Conservation (phyloP, 2,797 vertebrate genomes). For the Smutsia temminckii region DNA sequence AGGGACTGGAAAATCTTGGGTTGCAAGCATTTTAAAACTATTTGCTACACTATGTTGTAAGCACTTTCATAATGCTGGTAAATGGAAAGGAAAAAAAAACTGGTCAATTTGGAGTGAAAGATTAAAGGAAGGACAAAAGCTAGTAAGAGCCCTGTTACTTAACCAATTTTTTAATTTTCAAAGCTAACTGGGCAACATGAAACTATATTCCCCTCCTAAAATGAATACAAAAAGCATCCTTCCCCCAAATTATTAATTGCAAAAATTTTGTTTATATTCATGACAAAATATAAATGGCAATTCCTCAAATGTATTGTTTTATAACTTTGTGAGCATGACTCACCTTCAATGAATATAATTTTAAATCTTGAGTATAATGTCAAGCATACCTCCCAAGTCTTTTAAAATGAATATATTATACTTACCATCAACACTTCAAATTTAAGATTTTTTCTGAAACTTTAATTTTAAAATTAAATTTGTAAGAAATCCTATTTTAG, state of each 20-base stretch:
- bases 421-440: slow-evolving; percentile 39
- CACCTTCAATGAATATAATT: not conserved
- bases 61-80: not conserved
- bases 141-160: not conserved
- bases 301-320: slow-evolving; percentile 3
- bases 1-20: not conserved
- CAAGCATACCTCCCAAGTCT: slow-evolving; percentile 2
- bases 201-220: not conserved
- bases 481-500: slow-evolving; percentile 76
- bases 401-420: not conserved
- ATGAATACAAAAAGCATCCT: not conserved
- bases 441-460: slow-evolving; percentile 46
- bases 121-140: slow-evolving; percentile 9
- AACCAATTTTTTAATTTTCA: not conserved
- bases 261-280: not conserved
- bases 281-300: not conserved
- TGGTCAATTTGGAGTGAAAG: not conserved
- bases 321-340: not conserved
- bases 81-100: not conserved
- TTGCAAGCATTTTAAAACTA: slow-evolving; percentile 20
- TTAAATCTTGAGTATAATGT: not conserved
- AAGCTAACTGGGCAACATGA: not conserved
- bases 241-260: not conserved
- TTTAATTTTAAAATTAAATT: slow-evolving; percentile 53
- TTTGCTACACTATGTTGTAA: not conserved